phyloP scores from a whole-genome alignment of 2,113 vertebrate genomes.

The Mustela nigripes region DNA sequence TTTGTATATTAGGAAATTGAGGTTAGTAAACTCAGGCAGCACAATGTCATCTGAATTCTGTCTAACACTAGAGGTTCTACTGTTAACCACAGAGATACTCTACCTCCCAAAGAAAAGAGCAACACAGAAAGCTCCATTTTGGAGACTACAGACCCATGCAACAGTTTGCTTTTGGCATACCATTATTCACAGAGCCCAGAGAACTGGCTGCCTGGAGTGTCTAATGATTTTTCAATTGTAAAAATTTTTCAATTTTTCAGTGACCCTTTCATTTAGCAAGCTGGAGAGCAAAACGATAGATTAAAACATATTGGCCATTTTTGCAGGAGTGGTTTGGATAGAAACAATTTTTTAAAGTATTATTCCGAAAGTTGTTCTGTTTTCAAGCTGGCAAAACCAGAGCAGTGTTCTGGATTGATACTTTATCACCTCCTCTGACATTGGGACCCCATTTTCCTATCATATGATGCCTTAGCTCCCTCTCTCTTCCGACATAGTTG shows the following conservation, averaged over 20 bases:
- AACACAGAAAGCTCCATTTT: neutral
- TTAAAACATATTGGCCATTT: neutral
- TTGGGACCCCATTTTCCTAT: neutral
- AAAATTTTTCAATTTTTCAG: too few relatives aligned
- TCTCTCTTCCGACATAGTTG: neutral
- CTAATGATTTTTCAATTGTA: neutral
- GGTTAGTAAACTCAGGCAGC: neutral
- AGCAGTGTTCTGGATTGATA: neutral
- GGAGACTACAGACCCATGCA: neutral
- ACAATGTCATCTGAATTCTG: neutral
- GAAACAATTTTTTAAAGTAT: neutral
- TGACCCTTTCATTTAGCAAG: neutral
- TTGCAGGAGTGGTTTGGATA: neutral
- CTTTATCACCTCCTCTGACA: neutral
- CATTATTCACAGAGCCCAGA: neutral
- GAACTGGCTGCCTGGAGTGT: neutral
- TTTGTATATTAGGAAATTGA: conserved; percentile 54
- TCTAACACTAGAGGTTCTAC: neutral
- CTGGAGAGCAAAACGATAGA: neutral
- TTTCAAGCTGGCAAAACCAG: neutral
- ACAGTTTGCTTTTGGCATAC: neutral
- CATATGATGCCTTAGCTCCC: neutral
- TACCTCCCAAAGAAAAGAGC: neutral
- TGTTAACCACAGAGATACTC: neutral
- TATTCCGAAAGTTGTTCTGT: neutral